Percentiles rank a stretch among this genome's conserved stretches.
Evolutionary conservation across 2,888 invertebrate genomes (phyloP).

Genomic region (Creontiades dilutus): DNA sequence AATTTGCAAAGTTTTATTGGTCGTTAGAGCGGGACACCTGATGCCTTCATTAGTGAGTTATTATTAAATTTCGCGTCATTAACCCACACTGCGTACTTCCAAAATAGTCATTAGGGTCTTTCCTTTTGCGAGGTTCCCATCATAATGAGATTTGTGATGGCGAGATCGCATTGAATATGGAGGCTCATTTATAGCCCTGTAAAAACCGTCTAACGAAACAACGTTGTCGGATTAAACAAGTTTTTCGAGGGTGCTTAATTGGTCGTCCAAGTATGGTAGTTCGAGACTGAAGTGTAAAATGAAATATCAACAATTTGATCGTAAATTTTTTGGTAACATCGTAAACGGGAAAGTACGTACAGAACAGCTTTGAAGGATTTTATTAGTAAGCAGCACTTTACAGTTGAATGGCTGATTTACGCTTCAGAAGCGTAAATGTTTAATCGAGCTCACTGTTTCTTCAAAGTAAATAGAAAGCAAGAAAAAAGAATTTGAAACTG

Average conservation of each 20-base stretch:
- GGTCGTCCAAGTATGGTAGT: constrained; percentile 5
- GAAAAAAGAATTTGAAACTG: too few species aligned
- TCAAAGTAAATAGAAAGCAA: too few species aligned
- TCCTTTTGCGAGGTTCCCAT: constrained; percentile 21
- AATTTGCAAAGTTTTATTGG: constrained; percentile 68
- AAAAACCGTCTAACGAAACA: background rate
- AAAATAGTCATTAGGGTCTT: constrained; percentile 56
- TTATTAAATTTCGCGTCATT: constrained; percentile 62
- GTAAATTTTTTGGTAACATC: background rate
- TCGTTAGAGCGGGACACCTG: constrained; percentile 61
- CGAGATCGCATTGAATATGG: constrained; percentile 24
- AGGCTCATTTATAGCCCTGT: background rate
- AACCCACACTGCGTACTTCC: constrained; percentile 51
- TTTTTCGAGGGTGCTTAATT: background rate
- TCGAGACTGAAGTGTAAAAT: constrained; percentile 8
- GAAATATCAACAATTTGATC: constrained; percentile 2
- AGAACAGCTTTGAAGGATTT: background rate
- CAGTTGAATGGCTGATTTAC: constrained; percentile 17
- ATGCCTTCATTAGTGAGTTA: constrained; percentile 70
- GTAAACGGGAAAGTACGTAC: background rate
- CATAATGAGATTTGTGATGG: constrained; percentile 37
- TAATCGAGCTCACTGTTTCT: background rate
- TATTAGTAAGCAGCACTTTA: background rate
- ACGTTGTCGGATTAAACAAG: background rate
- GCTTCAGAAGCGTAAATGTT: background rate